Conservation (phyloP, 2,113 vertebrate genomes). For the Tragulus kanchil region DNA sequence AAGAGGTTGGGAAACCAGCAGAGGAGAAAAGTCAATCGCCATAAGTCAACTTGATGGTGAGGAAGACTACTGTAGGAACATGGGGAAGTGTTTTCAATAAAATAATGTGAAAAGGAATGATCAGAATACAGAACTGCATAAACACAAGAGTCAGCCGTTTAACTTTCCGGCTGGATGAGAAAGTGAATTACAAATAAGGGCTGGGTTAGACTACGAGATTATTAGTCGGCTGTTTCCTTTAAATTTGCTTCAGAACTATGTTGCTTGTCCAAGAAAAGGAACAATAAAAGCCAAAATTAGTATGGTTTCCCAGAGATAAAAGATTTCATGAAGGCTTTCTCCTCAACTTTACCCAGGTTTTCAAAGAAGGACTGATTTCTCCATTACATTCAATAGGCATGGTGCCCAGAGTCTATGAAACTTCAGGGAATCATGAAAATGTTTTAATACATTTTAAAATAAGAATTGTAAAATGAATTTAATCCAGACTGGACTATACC, state of each 20-base stretch:
- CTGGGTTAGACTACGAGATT: background rate
- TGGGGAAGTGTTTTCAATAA: background rate
- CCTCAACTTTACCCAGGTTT: background rate
- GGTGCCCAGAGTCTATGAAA: background rate
- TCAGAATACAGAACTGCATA: background rate
- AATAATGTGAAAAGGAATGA: background rate
- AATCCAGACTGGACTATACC: background rate
- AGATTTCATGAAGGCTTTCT: background rate
- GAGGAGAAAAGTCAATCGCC: background rate
- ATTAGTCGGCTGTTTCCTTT: background rate
- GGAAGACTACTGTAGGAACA: background rate
- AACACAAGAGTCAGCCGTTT: background rate
- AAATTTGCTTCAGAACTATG: background rate
- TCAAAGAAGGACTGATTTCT: background rate
- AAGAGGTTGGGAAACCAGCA: background rate
- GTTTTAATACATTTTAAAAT: background rate
- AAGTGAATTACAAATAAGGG: background rate
- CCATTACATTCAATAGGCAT: background rate
- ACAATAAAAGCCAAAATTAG: background rate
- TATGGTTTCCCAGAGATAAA: background rate
- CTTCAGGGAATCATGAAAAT: background rate
- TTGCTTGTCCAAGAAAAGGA: background rate
- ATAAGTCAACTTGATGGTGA: background rate
- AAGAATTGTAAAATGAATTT: constrained; percentile 7
- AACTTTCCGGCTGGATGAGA: background rate